Conservation (phyloP, 2,888 invertebrate species). For the Limulus polyphemus region DNA sequence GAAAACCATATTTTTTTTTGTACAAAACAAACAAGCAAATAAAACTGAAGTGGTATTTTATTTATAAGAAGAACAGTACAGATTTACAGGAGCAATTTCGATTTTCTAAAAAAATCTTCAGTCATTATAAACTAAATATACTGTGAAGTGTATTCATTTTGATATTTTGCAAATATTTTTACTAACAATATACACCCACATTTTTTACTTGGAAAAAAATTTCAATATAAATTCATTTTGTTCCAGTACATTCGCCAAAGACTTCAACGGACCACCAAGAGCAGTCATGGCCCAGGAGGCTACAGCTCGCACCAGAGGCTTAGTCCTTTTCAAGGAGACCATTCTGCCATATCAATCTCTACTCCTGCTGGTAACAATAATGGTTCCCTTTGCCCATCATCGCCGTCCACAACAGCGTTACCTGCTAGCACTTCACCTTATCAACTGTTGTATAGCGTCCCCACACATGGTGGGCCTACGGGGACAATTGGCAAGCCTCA, state of each 20-base stretch:
- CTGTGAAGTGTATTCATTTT: no score
- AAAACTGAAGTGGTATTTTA: no score
- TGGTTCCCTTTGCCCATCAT: constrained; percentile 7
- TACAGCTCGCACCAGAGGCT: constrained; percentile 27
- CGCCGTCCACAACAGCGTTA: constrained; percentile 8
- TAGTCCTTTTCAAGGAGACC: constrained; percentile 46
- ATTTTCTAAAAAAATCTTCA: no score
- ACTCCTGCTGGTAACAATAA: constrained; percentile 9
- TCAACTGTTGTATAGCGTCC: constrained; percentile 1
- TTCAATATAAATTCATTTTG: no score
- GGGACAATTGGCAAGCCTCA: constrained; percentile 6
- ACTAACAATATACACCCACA: no score
- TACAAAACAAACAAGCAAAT: no score
- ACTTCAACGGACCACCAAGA: constrained; percentile 32
- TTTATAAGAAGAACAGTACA: no score
- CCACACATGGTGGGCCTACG: constrained; percentile 10
- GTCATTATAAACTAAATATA: no score
- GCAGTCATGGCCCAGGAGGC: constrained; percentile 22
- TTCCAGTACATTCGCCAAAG: constrained; percentile 31
- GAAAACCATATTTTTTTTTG: no score
- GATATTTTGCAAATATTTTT: no score
- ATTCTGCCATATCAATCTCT: constrained; percentile 36
- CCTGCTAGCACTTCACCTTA: constrained; percentile 6
- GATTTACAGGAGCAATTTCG: no score
- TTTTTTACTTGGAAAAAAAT: no score